Evolutionary conservation across 2,113 vertebrate species (phyloP).

Genomic region (Calidris pugnax): DNA sequence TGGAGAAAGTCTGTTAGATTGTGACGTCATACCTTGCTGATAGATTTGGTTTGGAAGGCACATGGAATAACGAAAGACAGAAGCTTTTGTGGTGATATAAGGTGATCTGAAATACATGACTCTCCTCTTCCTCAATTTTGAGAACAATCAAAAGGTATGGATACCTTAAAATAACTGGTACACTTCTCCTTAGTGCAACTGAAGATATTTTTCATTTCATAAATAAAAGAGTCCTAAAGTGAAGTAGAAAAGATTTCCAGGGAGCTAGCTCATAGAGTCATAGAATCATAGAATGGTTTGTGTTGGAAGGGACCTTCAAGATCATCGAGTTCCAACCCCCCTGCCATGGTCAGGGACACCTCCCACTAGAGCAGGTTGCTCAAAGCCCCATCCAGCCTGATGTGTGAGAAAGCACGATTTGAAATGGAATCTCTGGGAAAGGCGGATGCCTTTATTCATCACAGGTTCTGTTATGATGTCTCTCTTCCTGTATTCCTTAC

Average conservation of each 20-base stretch:
- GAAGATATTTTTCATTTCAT: not conserved
- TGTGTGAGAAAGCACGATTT: not conserved
- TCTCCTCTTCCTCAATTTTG: not conserved
- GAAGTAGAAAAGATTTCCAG: not conserved
- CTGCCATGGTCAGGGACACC: too few species aligned
- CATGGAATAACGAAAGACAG: not conserved
- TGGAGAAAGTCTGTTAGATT: not conserved
- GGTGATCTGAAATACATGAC: not conserved
- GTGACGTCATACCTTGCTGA: not conserved
- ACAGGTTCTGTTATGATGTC: not conserved
- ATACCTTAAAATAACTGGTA: not conserved
- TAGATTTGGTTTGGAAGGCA: not conserved
- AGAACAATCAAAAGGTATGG: not conserved
- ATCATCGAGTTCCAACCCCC: too few species aligned
- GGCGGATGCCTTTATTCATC: not conserved
- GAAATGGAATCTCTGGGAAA: not conserved
- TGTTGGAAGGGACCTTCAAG: too few species aligned
- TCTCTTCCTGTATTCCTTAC: not conserved
- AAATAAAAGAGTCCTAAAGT: not conserved
- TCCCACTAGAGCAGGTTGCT: too few species aligned
- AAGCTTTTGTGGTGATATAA: not conserved
- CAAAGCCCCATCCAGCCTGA: too few species aligned
- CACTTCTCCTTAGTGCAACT: not conserved
- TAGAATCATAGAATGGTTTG: too few species aligned
- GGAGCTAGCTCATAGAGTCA: not conserved